Evolutionary conservation across 2,888 invertebrate species (phyloP).

Genomic region (Caenorhabditis sp.): DNA sequence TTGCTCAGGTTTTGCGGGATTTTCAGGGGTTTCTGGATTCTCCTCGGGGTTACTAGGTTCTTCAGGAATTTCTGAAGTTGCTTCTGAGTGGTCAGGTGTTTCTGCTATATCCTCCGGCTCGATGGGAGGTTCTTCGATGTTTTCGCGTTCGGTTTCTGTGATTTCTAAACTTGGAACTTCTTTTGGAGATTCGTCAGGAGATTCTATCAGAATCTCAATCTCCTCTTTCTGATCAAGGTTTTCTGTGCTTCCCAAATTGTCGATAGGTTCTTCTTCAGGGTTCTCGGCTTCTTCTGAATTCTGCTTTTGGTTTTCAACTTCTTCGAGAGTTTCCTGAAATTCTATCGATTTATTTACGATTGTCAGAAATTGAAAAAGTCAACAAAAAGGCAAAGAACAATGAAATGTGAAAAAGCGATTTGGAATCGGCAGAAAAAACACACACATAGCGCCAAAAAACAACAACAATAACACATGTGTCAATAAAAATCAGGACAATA

Average conservation of each 20-base stretch:
- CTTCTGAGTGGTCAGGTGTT: not conserved
- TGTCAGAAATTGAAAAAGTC: not conserved
- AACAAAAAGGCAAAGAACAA: not conserved
- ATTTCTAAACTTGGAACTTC: conserved; percentile 5
- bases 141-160: not conserved
- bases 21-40: conserved; percentile 3
- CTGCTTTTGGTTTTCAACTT: too few relatives aligned
- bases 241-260: too few relatives aligned
- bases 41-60: conserved; percentile 2
- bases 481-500: not conserved
- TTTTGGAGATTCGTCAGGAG: conserved; percentile 6
- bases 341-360: not conserved
- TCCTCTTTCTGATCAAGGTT: too few relatives aligned
- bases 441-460: not conserved
- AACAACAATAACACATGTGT: not conserved
- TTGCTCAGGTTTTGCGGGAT: conserved; percentile 4
- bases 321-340: conserved; percentile 10
- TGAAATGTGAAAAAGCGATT: not conserved
- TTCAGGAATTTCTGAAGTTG: not conserved
- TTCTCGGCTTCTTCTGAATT: conserved; percentile 9
- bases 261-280: not conserved
- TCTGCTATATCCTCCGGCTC: not conserved
- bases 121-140: not conserved
- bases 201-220: conserved; percentile 4
- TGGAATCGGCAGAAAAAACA: not conserved